These are phyloP conservation scores for Loripinus fragilis DNA, from an alignment of 2,888 invertebrate species.

Conservation along the genomic window DNA sequence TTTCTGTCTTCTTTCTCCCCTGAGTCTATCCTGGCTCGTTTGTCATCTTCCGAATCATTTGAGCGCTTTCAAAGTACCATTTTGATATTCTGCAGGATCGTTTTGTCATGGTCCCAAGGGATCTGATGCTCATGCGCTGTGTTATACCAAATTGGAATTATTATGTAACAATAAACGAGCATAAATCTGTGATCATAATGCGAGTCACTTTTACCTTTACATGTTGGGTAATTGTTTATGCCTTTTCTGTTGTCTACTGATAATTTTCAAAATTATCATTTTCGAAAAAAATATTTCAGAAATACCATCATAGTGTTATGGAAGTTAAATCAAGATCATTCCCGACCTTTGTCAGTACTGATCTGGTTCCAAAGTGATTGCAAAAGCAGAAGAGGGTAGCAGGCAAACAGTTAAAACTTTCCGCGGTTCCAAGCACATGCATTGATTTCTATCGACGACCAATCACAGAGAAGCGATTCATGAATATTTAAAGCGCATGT, in stretches of 20 bases:
- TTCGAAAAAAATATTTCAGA: too few relatives aligned
- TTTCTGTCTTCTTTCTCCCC: background rate
- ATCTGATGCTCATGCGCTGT: background rate
- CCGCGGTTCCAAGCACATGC: background rate
- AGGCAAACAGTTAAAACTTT: too few relatives aligned
- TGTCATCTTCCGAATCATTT: constrained; percentile 8
- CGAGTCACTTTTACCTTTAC: constrained; percentile 5
- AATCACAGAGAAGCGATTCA: background rate
- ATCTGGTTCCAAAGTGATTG: too few relatives aligned
- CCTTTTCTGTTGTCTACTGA: too few relatives aligned
- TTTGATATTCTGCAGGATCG: constrained; percentile 13
- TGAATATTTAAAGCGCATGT: constrained; percentile 15
- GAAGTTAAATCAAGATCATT: too few relatives aligned
- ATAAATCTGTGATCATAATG: constrained; percentile 21
- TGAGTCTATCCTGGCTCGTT: background rate
- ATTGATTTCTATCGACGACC: background rate
- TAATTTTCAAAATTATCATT: too few relatives aligned
- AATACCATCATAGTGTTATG: too few relatives aligned
- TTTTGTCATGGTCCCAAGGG: background rate
- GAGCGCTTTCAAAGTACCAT: constrained; percentile 15
- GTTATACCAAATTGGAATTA: background rate
- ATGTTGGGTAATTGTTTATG: too few relatives aligned
- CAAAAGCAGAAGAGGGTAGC: too few relatives aligned
- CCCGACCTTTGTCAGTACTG: too few relatives aligned
- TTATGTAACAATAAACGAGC: constrained; percentile 16